Base-by-base conservation (phyloP, 2,888 invertebrate genomes). In the Holacanthella duospinosa region DNA sequence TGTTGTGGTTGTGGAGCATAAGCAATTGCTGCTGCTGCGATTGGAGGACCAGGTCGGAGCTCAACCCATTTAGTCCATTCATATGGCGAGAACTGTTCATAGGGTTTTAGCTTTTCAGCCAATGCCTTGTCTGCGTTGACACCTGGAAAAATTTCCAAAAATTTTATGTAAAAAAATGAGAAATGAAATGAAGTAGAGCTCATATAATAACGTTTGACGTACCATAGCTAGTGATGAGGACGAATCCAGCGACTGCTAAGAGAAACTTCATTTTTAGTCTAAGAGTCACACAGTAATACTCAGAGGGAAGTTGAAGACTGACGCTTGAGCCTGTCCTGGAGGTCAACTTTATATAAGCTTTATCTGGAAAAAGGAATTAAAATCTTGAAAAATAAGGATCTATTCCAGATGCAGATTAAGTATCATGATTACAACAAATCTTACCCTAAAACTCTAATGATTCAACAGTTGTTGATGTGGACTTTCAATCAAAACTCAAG, bases 51-150 rank as follows among this genome's bases (percentile, higher is more conserved):
- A 26, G 64, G 56, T 3, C 43, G 55, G 21, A 61, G 27, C 56
- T 60, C 53, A 16, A 67, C 48, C 61, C 63, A 67, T 24, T 67
- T 55, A 24, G 61, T 63, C 67, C 67, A 67, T 25, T 63, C 63
- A 25, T 66, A 62, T n/a, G 53, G 56, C 9, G 44, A 59, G 21
- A 59, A 59, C 21, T 43, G 12, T 28, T 59, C 59, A 59, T 26
- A 59, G 6, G 59, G 43, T 21, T 59, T 59, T 24, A 59, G 24
- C 3, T 64, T 12, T 65, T 68, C 48, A 69, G 48, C 48, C 12
- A 48, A 4, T 9, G 12, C 48, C 21, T 48, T 9, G 48, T 48
- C 48, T 16, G 48, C 48, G 21, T 9, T 48, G 4, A 21, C 48
- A n/a, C 16, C 48, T 48, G 21, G 4, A 48, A 21, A n/a, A 48